These are phyloP conservation scores for Podarcis siculus DNA, from an alignment of 2,797 vertebrate genomes.

Conservation along the genomic window DNA sequence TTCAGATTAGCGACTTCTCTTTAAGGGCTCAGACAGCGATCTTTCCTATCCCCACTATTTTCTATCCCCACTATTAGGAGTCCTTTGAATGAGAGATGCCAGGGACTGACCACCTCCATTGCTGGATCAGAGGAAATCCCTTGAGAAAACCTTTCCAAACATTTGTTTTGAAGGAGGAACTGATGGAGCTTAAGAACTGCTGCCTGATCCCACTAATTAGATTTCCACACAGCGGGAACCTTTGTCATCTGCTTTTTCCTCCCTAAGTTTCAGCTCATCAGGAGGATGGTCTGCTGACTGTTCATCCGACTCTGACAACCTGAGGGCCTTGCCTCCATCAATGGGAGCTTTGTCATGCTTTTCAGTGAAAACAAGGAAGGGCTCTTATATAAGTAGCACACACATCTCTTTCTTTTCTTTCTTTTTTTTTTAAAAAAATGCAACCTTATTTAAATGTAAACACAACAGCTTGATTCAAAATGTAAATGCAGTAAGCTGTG, in stretches of 20 bases:
- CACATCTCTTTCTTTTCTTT: too few relatives aligned
- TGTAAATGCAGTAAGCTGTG: too few relatives aligned
- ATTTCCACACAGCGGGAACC: background rate
- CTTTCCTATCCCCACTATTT: background rate
- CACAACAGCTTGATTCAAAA: too few relatives aligned
- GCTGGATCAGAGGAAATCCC: background rate
- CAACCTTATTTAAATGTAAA: background rate
- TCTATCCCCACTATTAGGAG: background rate
- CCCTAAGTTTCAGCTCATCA: background rate
- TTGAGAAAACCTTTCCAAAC: background rate
- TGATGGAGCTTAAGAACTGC: background rate
- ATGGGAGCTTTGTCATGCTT: constrained; percentile 10
- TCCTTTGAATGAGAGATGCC: background rate
- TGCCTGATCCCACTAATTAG: background rate
- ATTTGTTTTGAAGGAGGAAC: background rate
- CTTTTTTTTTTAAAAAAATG: too few relatives aligned
- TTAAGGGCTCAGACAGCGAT: background rate
- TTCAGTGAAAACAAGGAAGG: background rate
- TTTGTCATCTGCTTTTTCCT: background rate
- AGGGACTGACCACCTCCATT: background rate
- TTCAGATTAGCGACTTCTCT: background rate
- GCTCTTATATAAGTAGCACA: background rate
- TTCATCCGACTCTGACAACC: constrained; percentile 27
- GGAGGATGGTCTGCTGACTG: background rate
- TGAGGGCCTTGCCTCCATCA: background rate